Base-by-base conservation (phyloP, 2,888 invertebrate species). In the Nemurella pictetii region DNA sequence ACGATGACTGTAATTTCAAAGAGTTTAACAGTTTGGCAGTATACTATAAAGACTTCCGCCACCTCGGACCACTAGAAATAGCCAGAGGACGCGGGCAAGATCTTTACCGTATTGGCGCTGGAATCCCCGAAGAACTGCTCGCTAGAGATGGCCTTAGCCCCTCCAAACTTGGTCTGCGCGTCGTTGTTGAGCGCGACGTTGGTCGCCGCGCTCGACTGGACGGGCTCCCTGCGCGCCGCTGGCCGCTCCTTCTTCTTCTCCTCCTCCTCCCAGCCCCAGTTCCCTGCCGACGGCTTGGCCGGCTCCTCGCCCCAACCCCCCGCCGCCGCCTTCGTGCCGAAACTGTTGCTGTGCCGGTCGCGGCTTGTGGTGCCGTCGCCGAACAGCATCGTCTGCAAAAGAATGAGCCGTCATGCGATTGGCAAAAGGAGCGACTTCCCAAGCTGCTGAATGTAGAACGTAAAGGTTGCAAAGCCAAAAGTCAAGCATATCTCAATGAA, bases 101-200 rank as follows among this genome's bases (percentile, higher is more conserved):
- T n/a, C n/a, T 77, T 78, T 85, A 86, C 86, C 75, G 84, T 86
- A 73, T 84, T 87, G 75, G 86, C 91, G 85, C 90, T 89, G 86
- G 93, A 93, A 88, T 95, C 96, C 7, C 96, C 96, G 90, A 99
- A 99, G 92, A 94, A 99, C 92, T 98, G 98, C 89, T 98, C 98
- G 0, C 99, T 99, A 85, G 99, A 99, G 89, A 99, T 99, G 20
- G 98, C 96, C 91, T 99, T 99, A 1, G 99, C 98, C 88, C 95
- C 95, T 83, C 98, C 99, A 90, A 99, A 99, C 92, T 99, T 99
- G 91, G 97, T 97, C 90, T 97, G 96, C 28, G 98, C 97, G 86
- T 95, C 94, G 88, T 95, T 95, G 80, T 95, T 88, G 80, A 89
- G 88, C 84, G 88, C 93, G 7, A 92, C 91, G 28, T 87, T 87